Evolutionary conservation across 2,797 vertebrate genomes (phyloP), one percentile per base, ranked within the genome.

Genomic region (Urosaurus nigricauda): DNA sequence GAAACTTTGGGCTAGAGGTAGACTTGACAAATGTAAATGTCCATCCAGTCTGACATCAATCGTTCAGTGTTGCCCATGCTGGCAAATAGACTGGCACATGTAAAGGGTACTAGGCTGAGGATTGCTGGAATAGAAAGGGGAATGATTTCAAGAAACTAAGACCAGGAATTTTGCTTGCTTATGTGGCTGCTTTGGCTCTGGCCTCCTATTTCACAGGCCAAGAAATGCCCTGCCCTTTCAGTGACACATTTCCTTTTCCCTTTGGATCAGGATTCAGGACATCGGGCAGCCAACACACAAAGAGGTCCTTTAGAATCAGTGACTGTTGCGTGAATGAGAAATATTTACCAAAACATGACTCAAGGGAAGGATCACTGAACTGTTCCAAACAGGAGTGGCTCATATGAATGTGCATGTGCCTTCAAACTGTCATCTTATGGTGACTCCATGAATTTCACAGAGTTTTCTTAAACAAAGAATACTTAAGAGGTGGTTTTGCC

Each of bases 211-310:
- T 81, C 79, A 84, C 68, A 32, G 13, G 35, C 26, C 88, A 87
- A 83, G 82, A 90, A 60, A 86, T 14, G 0, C 87, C 79, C 79
- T 3, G 0, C 79, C 90, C 89, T 83, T 87, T 51, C 53, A 53
- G 7, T 91, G 93, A 91, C 81, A 92, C 91, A 93, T 88, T 58
- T 51, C 37, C 63, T 77, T 84, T 89, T 87, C 86, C 43, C 5
- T 83, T 74, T 43, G 78, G 65, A 70, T 65, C 73, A 47, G 71
- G 84, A 75, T 9, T 65, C 68, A 47, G 71, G 81, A 75, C 5
- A 2, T 5, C 0, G 83, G 53, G 51, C 74, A 47, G 77, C 78
- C 82, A 24, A 26, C n/a, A 88, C 70, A 79, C 47, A 81, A 51
- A 81, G 82, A 65, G 40, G 85, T 74, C 47, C 19, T 68, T 84